These are phyloP conservation scores for Tetranychus urticae DNA, from an alignment of 1,140 invertebrate species.

Conservation along the genomic window DNA sequence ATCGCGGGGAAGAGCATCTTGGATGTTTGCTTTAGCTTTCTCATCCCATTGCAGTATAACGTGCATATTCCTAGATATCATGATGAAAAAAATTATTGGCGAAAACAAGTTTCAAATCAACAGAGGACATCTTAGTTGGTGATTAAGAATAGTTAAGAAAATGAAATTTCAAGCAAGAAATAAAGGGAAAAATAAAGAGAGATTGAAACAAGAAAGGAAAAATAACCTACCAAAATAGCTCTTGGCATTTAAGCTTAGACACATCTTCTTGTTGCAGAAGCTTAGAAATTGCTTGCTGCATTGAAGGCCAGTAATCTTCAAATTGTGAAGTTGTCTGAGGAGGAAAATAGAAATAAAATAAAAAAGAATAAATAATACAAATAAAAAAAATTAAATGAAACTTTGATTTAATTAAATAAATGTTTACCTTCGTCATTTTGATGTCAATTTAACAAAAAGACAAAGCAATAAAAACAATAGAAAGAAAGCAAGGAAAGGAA, in stretches of 20 bases:
- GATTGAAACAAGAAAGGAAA: neutral
- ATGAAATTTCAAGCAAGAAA: too few relatives aligned
- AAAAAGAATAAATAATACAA: too few relatives aligned
- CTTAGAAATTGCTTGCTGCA: slow-evolving; percentile 77
- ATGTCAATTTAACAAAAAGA: too few relatives aligned
- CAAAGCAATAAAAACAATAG: too few relatives aligned
- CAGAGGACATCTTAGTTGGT: too few relatives aligned
- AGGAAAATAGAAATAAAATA: neutral
- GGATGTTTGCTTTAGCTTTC: slow-evolving; percentile 51
- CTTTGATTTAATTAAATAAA: too few relatives aligned
- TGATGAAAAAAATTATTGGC: too few relatives aligned
- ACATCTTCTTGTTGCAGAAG: slow-evolving; percentile 74
- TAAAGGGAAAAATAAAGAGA: neutral
- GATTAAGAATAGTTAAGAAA: too few relatives aligned
- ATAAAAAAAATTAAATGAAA: neutral
- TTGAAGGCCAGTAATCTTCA: slow-evolving; percentile 83
- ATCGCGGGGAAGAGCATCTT: slow-evolving; percentile 66
- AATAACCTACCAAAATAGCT: slow-evolving; percentile 52
- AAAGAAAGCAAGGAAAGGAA: too few relatives aligned
- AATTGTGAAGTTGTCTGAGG: slow-evolving; percentile 25
- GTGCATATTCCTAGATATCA: slow-evolving; percentile 46
- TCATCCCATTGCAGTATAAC: slow-evolving; percentile 87
- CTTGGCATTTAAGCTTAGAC: slow-evolving; percentile 84
- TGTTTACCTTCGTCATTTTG: too few relatives aligned
- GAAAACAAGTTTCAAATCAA: too few relatives aligned